Base-by-base conservation (phyloP, 1,140 invertebrate species). In the Drosophila teissieri region DNA sequence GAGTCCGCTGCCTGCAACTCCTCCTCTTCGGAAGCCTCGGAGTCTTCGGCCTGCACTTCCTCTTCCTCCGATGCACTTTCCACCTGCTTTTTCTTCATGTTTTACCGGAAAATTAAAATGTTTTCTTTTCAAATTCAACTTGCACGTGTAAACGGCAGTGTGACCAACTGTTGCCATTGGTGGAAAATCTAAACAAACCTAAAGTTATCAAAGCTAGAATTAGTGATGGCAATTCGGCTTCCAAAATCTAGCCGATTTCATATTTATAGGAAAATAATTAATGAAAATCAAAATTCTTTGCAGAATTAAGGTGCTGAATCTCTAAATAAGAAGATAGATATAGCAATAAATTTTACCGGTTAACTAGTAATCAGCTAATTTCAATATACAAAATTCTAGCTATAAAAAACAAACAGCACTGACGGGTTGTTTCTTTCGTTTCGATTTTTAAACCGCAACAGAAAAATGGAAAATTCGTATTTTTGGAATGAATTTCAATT, bases 401-500 rank as follows among this genome's bases (percentile, higher is more conserved):
- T 12, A 45, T 3, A 19, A 14, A 6, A 22, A 14, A 7, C 11
- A 22, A 22, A 3, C 45, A 46, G 1, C 45, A 22, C 44, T 46
- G 14, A 6, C 11, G n/a, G 2, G 3, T 0, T 7, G 11, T 7
- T 36, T 36, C 27, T 15, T 52, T 57, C 69, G 40, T 70, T 69
- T 69, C 56, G 63, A 7, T 19, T 55, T 48, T 31, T 6, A 3
- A 1, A 19, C 17, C 17, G n/a, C 64, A 72, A 53, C 51, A 72
- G 49, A 65, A 65, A 15, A 2, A 10, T n/a, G n/a, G 67, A 15
- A 6, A 67, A 27, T 49, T 1, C 14, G 0, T 70, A 17, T 69
- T 69, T 91, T 70, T 92, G 85, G 85, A 92, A 92, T 31, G 85
- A 92, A 14, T 90, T 91, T 72, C 76, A 91, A 58, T 82, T 92